phyloP scores from a whole-genome alignment of 2,888 invertebrate genomes.

The Macrophya annulata region DNA sequence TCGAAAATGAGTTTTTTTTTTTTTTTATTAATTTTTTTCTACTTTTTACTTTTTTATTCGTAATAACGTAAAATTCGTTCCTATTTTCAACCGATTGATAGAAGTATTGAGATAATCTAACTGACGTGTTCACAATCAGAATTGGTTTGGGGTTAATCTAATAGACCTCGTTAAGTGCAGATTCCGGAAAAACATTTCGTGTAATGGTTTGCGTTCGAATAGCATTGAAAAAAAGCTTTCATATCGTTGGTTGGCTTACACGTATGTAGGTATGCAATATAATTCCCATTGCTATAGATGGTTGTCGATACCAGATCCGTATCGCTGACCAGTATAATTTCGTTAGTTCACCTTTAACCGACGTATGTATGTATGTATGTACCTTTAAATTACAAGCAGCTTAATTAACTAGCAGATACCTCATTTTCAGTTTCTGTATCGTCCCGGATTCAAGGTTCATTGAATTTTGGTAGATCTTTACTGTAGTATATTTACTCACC shows the following conservation, averaged over 20 bases:
- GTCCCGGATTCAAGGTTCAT: constrained; percentile 17
- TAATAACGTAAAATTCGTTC: not conserved
- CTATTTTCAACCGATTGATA: not conserved
- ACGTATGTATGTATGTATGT: no score
- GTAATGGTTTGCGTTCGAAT: constrained; percentile 10
- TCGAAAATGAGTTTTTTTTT: no score
- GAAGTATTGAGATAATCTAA: not conserved
- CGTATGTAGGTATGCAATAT: not conserved
- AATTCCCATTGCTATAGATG: constrained; percentile 21
- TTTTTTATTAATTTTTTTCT: no score
- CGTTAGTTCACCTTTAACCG: constrained; percentile 38
- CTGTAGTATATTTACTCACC: not conserved
- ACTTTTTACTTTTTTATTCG: not conserved
- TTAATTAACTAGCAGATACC: constrained; percentile 24
- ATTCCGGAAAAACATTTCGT: constrained; percentile 3
- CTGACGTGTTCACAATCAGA: not conserved
- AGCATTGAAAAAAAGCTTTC: not conserved
- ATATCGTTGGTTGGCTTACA: not conserved
- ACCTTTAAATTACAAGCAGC: constrained; percentile 16
- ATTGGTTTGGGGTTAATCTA: not conserved
- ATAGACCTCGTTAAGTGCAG: constrained; percentile 1
- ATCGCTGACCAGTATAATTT: constrained; percentile 25
- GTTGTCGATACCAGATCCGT: constrained; percentile 1
- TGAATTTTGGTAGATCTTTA: not conserved
- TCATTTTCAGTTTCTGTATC: not conserved